Evolutionary conservation across 1,140 invertebrate genomes (phyloP), one percentile per base, ranked within the genome.

Genomic region (Meloidogyne hapla): DNA sequence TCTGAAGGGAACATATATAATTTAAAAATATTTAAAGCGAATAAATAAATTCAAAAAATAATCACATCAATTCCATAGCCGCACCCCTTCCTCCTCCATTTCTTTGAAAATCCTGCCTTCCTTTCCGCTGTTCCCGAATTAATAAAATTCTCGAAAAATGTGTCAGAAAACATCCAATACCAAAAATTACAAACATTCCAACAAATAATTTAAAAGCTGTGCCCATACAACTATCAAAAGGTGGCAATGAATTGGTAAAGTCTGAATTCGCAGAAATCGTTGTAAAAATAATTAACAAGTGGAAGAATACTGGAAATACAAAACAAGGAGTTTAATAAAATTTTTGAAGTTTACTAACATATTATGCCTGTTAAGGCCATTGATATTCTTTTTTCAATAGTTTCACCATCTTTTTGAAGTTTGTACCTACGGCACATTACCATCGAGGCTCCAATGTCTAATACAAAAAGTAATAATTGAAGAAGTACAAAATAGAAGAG

Each of bases 351-450:
- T 33, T 61, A 63, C 48, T 15, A 42, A 73, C 71, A 63, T 56
- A 73, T 63, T 18, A 61, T 64, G 21, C 40, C 48, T 23, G 71
- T 63, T 25, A 73, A 21, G 18, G 40, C 64, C 45, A 73, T 28
- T 61, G 71, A 73, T 40, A 73, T 21, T 23, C 71, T 23, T 61
- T 73, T 73, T 28, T 73, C 71, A 8, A 25, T 6, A 12, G 71
- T 73, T 25, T 61, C 61, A 25, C 38, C 71, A 40, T 61, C 71
- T 10, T 73, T 73, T 63, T 73, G 71, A 28, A 33, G 13, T 64
- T 33, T 73, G 25, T 73, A 73, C 23, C 71, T 61, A 61, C 71
- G 64, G 28, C 71, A 73, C 71, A 73, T 73, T 28, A 73, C 48
- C 48, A 73, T n/a, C 26, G 71, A 63, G 56, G 71, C 71, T 15